Base-by-base conservation (phyloP, 2,888 invertebrate species). In the Dorcus parallelipipedus region DNA sequence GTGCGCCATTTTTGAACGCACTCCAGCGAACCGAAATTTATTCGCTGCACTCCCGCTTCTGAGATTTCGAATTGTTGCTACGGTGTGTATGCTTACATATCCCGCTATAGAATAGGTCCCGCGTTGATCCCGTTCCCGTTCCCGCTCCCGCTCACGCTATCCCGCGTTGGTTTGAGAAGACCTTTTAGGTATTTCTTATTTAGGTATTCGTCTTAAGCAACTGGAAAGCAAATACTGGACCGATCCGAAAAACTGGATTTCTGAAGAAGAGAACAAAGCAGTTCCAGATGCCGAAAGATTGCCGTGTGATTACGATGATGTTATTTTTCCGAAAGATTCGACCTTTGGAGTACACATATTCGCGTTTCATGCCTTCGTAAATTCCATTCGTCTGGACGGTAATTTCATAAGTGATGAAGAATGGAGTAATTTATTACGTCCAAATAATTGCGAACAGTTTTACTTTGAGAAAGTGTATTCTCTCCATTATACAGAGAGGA, bases 301-400 rank as follows among this genome's bases (percentile, higher is more conserved):
- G 8, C 62, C 62, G 2, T 60, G 62, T 43, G 10, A 23, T 9
- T 48, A 47, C 23, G 62, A 63, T 47, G 43, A 63, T 26, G 58
- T 58, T 3, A 20, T 58, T 2, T 63, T 63, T 23, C 60, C 62
- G 8, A 49, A 60, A 26, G 52, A 63, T 5, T 52, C 58, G 5
- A 58, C 55, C 6, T 60, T 54, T 38, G 50, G 53, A 23, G 56
- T 58, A 4, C 3, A 33, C 20, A 17, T 47, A 47, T 47, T 33
- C 2, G 10, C 47, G 23, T 17, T 43, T 10, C 3, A 43, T 20
- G 3, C 26, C 26, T 33, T 4, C 26, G 45, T 45, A 17, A 45
- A 45, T n/a, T 45, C 45, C 8, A 45, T 49, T 17, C n/a, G 26
- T 7, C 9, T 49, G 33, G 17, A 9, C 20, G 49, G 38, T 9